These are phyloP conservation scores for Drosophila bipectinata DNA, from an alignment of 1,140 invertebrate species.

Conservation along the genomic window DNA sequence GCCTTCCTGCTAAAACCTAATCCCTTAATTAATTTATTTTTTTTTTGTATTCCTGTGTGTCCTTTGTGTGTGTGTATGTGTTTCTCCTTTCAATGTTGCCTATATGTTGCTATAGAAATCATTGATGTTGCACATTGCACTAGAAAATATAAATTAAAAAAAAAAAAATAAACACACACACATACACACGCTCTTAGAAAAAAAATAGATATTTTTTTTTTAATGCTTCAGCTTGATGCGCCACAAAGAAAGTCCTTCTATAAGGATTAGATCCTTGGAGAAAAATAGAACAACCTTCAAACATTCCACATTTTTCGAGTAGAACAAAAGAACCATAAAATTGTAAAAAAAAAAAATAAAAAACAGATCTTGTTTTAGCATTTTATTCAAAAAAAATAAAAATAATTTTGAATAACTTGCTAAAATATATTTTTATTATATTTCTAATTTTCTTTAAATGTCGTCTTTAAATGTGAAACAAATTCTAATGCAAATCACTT, in stretches of 20 bases:
- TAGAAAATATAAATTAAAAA: not conserved
- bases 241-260: too few relatives aligned
- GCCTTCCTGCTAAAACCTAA: not conserved
- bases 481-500: conserved; percentile 31
- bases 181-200: conserved; percentile 4
- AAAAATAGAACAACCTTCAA: not conserved
- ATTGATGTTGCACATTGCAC: conserved; percentile 30
- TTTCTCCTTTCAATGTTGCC: conserved; percentile 14
- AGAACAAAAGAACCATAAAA: conserved; percentile 14
- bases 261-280: too few relatives aligned
- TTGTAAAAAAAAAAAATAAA: not conserved
- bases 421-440: conserved; percentile 1
- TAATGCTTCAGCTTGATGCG: conserved; percentile 15
- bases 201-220: not conserved
- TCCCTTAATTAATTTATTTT: not conserved
- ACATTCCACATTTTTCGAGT: conserved; percentile 32
- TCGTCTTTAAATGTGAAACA: conserved; percentile 38
- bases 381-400: not conserved
- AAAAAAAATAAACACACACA: conserved; percentile 1
- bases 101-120: conserved; percentile 14
- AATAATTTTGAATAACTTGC: not conserved
- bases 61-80: conserved; percentile 21
- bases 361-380: conserved; percentile 1
- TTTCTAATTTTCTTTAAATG: conserved; percentile 4
- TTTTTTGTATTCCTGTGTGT: not conserved